These are phyloP conservation scores for Columba guinea DNA, from an alignment of 2,797 vertebrate species.

Conservation along the genomic window DNA sequence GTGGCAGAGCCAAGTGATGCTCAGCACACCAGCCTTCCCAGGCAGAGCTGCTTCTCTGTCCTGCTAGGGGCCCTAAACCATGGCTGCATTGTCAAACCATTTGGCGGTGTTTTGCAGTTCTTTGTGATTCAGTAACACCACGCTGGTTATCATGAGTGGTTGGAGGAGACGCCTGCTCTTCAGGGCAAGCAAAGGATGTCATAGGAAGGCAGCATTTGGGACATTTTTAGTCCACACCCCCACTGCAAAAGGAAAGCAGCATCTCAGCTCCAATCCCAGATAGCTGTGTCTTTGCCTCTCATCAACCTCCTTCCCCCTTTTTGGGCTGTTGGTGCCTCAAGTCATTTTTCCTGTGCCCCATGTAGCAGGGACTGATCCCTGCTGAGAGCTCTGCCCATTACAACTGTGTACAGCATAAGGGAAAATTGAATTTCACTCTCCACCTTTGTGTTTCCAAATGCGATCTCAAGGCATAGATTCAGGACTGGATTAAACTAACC, in stretches of 20 bases:
- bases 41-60: not conserved
- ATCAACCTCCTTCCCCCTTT: not conserved
- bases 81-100: not conserved
- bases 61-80: not conserved
- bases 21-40: not conserved
- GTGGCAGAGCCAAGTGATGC: not conserved
- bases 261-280: not conserved
- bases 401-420: not conserved
- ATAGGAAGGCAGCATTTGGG: not conserved
- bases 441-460: not conserved
- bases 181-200: rapidly evolving
- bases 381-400: not conserved
- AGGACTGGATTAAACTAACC: not conserved
- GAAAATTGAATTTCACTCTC: not conserved
- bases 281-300: not conserved
- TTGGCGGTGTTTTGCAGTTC: not conserved
- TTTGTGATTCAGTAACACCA: not conserved
- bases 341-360: not conserved
- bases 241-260: not conserved
- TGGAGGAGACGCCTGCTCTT: not conserved
- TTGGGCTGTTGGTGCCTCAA: not conserved
- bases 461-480: not conserved
- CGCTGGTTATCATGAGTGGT: not conserved
- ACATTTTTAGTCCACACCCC: not conserved
- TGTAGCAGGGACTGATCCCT: not conserved